Evolutionary conservation across 1,140 invertebrate species (phyloP).

Genomic region (Drosophila quadrilineata): DNA sequence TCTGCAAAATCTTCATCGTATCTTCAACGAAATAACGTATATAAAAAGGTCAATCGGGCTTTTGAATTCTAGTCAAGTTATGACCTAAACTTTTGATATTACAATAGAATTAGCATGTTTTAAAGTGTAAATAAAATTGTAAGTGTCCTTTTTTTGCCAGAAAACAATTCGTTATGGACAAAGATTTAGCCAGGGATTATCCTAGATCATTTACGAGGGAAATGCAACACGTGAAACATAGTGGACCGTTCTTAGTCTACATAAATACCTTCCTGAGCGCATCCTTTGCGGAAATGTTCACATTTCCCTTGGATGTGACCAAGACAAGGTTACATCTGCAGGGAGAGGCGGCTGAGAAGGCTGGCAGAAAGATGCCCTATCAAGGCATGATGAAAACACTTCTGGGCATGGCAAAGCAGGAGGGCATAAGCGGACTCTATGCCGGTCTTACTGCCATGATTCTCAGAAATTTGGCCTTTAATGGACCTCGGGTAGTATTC

Average conservation of each 20-base stretch:
- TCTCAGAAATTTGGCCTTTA: conserved; percentile 1
- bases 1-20: too few relatives aligned
- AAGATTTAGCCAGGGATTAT: conserved; percentile 2
- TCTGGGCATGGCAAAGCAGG: neutral
- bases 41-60: conserved; percentile 50
- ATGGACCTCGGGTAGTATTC: conserved; percentile 2
- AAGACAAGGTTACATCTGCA: neutral
- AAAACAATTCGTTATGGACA: conserved; percentile 4
- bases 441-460: neutral
- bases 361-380: neutral
- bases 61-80: conserved; percentile 13
- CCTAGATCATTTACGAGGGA: neutral
- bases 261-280: conserved; percentile 1
- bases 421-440: neutral
- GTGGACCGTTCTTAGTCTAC: neutral
- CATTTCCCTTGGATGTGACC: neutral
- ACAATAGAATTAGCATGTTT: neutral
- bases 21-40: too few relatives aligned
- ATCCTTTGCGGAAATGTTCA: neutral
- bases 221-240: neutral
- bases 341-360: neutral
- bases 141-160: neutral
- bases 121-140: neutral
- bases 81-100: too few relatives aligned
- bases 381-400: neutral